These are phyloP conservation scores for Vandiemenella viatica DNA, from an alignment of 2,888 invertebrate genomes.

Conservation along the genomic window DNA sequence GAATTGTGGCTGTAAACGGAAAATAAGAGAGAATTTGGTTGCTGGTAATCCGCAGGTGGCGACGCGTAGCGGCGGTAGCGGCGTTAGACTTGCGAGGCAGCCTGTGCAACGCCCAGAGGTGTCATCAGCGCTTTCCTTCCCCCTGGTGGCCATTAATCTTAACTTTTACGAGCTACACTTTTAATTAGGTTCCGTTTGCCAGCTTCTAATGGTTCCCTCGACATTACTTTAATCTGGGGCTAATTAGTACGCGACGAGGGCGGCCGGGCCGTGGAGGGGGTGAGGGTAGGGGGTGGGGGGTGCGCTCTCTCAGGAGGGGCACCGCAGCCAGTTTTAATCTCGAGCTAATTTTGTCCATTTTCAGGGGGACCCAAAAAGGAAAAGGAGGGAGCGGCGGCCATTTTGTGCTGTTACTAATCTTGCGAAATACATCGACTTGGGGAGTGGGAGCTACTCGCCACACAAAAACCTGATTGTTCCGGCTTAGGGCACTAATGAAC, in stretches of 20 bases:
- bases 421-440: constrained; percentile 2
- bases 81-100: constrained; percentile 3
- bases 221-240: constrained; percentile 23
- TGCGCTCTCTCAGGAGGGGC: too few species aligned
- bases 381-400: neutral
- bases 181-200: constrained; percentile 23
- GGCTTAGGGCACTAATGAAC: neutral
- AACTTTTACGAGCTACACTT: constrained; percentile 21
- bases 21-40: too few species aligned
- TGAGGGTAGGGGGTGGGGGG: neutral
- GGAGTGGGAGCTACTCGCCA: neutral
- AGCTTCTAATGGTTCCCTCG: constrained; percentile 22
- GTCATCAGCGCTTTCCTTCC: constrained; percentile 9
- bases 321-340: constrained; percentile 20
- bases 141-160: constrained; percentile 21
- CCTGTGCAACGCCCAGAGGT: constrained; percentile 4
- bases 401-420: constrained; percentile 2
- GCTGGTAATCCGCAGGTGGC: too few species aligned
- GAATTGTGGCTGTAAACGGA: too few species aligned
- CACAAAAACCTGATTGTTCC: neutral
- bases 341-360: constrained; percentile 21
- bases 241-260: constrained; percentile 18
- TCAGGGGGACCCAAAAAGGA: constrained; percentile 8
- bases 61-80: too few species aligned
- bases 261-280: neutral